A percentile compares a stretch with the other conserved stretches of the same genome.
phyloP scores from a whole-genome alignment of 2,888 invertebrate genomes.

The Troides helena region DNA sequence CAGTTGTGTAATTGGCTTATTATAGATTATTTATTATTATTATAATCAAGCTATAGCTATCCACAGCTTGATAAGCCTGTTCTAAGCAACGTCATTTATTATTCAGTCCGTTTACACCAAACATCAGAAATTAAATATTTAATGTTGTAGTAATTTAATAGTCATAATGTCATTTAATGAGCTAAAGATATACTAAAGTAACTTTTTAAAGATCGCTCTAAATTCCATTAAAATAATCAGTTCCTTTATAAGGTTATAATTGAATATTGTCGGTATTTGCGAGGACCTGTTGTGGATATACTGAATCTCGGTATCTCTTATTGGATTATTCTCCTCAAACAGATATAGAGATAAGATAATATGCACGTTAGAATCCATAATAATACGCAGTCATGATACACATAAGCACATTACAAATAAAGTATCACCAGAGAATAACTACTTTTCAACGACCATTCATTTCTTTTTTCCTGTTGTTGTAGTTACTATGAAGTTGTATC shows the following conservation, averaged over 20 bases:
- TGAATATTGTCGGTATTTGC: constrained; percentile 19
- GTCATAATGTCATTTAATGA: no score
- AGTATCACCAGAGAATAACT: background rate
- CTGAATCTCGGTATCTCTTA: constrained; percentile 51
- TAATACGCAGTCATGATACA: constrained; percentile 14
- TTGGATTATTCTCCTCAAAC: constrained; percentile 63
- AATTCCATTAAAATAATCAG: background rate
- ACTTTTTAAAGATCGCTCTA: background rate
- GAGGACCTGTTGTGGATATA: constrained; percentile 34
- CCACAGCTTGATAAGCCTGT: no score
- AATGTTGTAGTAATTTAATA: no score
- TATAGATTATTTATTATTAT: no score
- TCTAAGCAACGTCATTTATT: no score
- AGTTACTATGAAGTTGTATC: background rate
- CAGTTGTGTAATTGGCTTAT: background rate
- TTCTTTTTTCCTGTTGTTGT: background rate
- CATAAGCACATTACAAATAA: background rate
- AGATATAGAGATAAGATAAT: constrained; percentile 66
- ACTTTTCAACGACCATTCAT: background rate
- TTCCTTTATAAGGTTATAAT: background rate
- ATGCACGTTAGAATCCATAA: constrained; percentile 22
- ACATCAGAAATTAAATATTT: no score
- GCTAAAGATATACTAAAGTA: no score
- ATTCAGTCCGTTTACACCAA: no score
- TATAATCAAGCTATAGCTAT: no score